Evolutionary conservation across 64 coral and sea anemone genomes (phyloP), one percentile per base, ranked within the genome.

Genomic region (Catalaphyllia jardinei): DNA sequence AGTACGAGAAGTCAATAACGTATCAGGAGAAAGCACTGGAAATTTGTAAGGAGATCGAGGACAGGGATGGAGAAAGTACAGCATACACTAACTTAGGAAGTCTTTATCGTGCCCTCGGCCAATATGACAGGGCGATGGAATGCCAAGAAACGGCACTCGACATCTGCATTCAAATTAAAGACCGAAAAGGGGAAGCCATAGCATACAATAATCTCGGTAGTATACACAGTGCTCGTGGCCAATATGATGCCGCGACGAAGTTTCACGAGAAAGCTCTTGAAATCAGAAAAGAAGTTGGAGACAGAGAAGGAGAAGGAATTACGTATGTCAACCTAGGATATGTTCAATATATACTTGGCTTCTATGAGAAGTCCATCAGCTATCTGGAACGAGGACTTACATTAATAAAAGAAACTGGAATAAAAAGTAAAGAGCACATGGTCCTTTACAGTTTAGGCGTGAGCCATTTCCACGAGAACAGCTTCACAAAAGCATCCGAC

Each of bases 111-210:
- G 27, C 13, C 24, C 18, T 88, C 4, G 86, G 71, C 28, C 20
- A 76, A 5, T 72, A 88, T 61, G 16, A n/a, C 0, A 17, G 27
- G 1, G 86, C 86, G 14, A 76, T 29, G 16, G 29, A 16, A 52
- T 88, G 19, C 19, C 86, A 88, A 62, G 54, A 76, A 88, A 88
- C 20, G 76, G 15, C 76, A 15, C 22, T 79, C 65, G 25, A 11
- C 24, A 69, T 69, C 65, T 69, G 65, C 25, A 28, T 69, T 27
- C 65, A 69, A 69, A 24, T 10, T n/a, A 24, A 69, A 24, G 22
- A 69, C 65, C 22, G 65, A 69, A 27, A 69, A 25, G 65, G 65
- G 65, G 65, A 69, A n/a, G 65, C 65, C 24, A 9, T 25, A 69
- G 22, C 65, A 25, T 69, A 69, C 11, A 69, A 69, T 9, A 69